These are phyloP conservation scores for Aegotheles bennettii DNA, from an alignment of 2,113 vertebrate genomes.

Conservation along the genomic window DNA sequence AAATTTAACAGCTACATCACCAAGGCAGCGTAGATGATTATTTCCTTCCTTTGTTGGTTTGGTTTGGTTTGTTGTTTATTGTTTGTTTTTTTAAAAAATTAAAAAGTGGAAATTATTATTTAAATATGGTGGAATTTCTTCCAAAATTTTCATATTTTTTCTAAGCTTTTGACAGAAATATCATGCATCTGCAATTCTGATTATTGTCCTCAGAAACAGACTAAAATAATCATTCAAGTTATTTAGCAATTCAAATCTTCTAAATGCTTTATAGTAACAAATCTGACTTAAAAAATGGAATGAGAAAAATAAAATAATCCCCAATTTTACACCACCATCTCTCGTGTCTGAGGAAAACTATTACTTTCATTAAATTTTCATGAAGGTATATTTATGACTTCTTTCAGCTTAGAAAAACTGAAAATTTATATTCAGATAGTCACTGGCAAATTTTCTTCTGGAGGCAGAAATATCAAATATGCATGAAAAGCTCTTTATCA, in stretches of 20 bases:
- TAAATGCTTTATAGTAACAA: neutral
- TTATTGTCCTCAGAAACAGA: neutral
- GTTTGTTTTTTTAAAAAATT: neutral
- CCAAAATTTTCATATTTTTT: neutral
- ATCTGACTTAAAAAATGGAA: neutral
- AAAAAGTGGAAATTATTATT: neutral
- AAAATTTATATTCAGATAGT: neutral
- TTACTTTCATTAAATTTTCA: neutral
- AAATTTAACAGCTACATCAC: neutral
- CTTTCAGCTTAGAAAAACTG: neutral
- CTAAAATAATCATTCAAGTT: neutral
- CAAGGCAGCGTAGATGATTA: neutral
- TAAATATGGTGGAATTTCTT: neutral
- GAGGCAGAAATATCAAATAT: neutral
- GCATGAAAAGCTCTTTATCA: neutral
- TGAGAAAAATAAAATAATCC: neutral
- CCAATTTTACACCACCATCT: neutral
- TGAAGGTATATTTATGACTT: neutral
- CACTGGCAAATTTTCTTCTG: neutral
- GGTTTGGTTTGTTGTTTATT: neutral
- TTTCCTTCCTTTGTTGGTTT: neutral
- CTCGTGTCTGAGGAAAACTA: neutral
- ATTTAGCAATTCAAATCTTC: neutral
- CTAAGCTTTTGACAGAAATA: neutral
- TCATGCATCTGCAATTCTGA: neutral